Evolutionary conservation across 2,888 invertebrate species (phyloP), one percentile per base, ranked within the genome.

Genomic region (Tetramorium bicarinatum): DNA sequence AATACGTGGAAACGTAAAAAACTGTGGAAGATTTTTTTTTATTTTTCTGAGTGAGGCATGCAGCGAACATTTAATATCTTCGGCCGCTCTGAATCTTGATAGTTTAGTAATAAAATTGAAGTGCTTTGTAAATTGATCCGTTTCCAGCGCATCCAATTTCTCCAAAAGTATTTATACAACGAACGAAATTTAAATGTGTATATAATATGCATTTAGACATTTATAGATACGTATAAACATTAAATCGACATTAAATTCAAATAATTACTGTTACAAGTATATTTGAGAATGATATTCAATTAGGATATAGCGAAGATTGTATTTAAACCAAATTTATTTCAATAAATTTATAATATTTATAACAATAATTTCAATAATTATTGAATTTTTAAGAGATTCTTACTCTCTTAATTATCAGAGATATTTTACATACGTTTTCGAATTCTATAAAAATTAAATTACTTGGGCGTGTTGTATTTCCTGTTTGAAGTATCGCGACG

Each of bases 101-200:
- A 47, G 29, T 11, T 38, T 21, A 34, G 56, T 71, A 59, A 79
- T 71, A 80, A 71, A 49, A 25, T 71, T 80, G 59, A 38, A 80
- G 79, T 71, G 71, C 47, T 71, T 71, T 38, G 71, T 71, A 80
- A 79, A 80, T 80, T 80, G 79, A 38, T 59, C 34, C 75, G 47
- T 54, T 76, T 44, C 8, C 41, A 29, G 21, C 25, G n/a, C 52
- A 52, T 81, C 15, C 62, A 81, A 81, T 81, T 52, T 81, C 59
- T 47, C 41, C 29, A 52, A 29, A 76, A 62, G 18, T 75, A 81
- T 76, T 54, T 62, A 25, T n/a, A n/a, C 75, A 52, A 52, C 49
- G 59, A 44, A 38, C 18, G 59, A 59, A 81, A 61, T 75, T 41
- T 15, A 62, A 54, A 81, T 52, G 34, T 25, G 11, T 29, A 59